These are phyloP conservation scores for Todus mexicanus DNA, from an alignment of 2,797 vertebrate genomes.

Conservation along the genomic window DNA sequence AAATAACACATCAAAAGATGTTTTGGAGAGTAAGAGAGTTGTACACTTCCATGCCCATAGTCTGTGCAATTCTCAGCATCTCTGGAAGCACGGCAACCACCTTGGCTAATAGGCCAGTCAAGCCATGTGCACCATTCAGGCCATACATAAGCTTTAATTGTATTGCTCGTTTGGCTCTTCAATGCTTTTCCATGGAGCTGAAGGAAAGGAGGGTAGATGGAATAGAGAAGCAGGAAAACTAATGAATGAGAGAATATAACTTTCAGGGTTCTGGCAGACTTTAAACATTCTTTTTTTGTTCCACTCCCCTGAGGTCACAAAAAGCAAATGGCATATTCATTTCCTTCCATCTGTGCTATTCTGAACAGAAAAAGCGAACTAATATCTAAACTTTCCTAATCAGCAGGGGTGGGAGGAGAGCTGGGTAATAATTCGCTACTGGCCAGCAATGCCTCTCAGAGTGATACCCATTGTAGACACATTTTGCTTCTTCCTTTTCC, in stretches of 20 bases:
- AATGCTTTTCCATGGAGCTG: constrained; percentile 42
- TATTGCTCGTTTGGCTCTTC: constrained; percentile 55
- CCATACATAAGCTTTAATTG: constrained; percentile 47
- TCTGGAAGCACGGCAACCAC: neutral
- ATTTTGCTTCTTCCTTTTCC: neutral
- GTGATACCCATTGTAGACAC: neutral
- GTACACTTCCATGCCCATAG: neutral
- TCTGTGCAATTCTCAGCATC: neutral
- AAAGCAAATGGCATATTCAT: constrained; percentile 67
- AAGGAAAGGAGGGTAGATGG: constrained; percentile 54
- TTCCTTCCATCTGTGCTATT: constrained; percentile 65
- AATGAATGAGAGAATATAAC: constrained; percentile 63
- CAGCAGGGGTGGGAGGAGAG: constrained; percentile 19
- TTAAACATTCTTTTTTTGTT: constrained; percentile 58
- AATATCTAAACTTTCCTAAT: constrained; percentile 56
- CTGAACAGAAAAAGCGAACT: constrained; percentile 30
- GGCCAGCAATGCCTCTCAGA: neutral
- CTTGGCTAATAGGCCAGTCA: neutral
- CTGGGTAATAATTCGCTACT: constrained; percentile 42
- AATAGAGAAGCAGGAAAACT: constrained; percentile 60
- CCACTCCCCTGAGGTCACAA: constrained; percentile 50
- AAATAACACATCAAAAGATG: neutral
- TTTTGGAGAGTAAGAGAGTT: neutral
- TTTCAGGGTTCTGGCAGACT: constrained; percentile 58
- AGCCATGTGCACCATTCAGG: constrained; percentile 2